These are phyloP conservation scores for Stenoptilia bipunctidactyla DNA, from an alignment of 2,888 invertebrate species.

Conservation along the genomic window DNA sequence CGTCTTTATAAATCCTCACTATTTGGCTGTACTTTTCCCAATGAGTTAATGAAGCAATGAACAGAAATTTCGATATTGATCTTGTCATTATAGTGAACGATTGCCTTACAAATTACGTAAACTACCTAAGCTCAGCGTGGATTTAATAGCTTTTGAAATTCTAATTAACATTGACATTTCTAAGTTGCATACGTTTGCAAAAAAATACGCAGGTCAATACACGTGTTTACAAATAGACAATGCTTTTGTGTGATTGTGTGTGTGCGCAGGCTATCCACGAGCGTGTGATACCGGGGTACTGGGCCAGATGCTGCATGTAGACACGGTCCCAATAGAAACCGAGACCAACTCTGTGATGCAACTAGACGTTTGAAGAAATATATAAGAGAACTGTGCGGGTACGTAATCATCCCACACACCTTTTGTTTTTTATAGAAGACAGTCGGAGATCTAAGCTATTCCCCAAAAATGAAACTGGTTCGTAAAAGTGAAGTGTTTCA, in stretches of 20 bases:
- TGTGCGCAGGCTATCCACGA: conserved; percentile 13
- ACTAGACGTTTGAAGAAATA: conserved; percentile 54
- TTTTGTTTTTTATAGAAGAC: conserved; percentile 39
- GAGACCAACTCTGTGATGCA: conserved; percentile 44
- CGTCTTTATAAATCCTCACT: too few species aligned
- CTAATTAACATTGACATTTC: conserved; percentile 54
- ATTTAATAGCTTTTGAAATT: conserved; percentile 36
- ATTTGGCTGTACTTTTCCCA: too few species aligned
- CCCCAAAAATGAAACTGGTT: conserved; percentile 57
- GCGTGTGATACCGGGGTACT: conserved; percentile 7
- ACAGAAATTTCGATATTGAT: too few species aligned
- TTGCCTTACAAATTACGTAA: too few species aligned
- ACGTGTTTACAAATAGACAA: conserved; percentile 32
- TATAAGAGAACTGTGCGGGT: conserved; percentile 53
- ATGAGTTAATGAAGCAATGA: too few species aligned
- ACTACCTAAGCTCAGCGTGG: conserved; percentile 3
- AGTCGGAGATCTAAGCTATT: conserved; percentile 31
- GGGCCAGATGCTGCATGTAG: conserved; percentile 14
- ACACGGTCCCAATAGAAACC: conserved; percentile 19
- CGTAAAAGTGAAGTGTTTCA: conserved; percentile 28
- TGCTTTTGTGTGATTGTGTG: not conserved
- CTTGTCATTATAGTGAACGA: too few species aligned
- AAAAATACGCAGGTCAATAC: conserved; percentile 23
- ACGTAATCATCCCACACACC: conserved; percentile 54
- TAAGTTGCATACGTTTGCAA: conserved; percentile 39